These are phyloP conservation scores for Rhabdomys dilectus DNA, from an alignment of 2,113 vertebrate species.

Conservation along the genomic window DNA sequence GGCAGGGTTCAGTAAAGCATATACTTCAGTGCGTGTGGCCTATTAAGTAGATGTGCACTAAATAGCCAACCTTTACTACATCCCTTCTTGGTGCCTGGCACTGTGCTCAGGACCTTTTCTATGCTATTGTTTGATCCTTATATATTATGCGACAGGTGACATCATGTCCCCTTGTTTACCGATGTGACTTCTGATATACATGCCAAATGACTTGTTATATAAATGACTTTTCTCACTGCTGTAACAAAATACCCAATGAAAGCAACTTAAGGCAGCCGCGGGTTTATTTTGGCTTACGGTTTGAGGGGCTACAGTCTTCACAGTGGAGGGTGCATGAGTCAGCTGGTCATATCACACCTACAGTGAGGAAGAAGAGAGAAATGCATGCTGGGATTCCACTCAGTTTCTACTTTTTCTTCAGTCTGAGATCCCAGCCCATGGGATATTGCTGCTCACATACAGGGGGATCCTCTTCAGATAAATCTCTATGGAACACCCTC, in stretches of 20 bases:
- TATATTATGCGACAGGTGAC: background rate
- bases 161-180: background rate
- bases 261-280: background rate
- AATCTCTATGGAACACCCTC: background rate
- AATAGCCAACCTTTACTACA: background rate
- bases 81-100: background rate
- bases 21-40: background rate
- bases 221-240: background rate
- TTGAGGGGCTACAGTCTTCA: background rate
- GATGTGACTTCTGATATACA: background rate
- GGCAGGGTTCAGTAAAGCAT: conserved; percentile 4
- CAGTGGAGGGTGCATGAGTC: no score
- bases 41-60: background rate
- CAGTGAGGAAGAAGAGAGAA: background rate
- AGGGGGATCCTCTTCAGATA: background rate
- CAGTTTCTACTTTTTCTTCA: background rate
- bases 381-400: background rate
- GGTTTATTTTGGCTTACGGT: background rate
- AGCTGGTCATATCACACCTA: background rate
- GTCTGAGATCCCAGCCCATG: background rate
- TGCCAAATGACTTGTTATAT: background rate
- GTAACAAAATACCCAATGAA: background rate
- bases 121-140: background rate
- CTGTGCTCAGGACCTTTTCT: background rate
- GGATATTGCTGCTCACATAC: background rate